These are phyloP conservation scores for Epizoanthus illoricatus DNA, from an alignment of 92 coral and sea anemone genomes.

Conservation along the genomic window DNA sequence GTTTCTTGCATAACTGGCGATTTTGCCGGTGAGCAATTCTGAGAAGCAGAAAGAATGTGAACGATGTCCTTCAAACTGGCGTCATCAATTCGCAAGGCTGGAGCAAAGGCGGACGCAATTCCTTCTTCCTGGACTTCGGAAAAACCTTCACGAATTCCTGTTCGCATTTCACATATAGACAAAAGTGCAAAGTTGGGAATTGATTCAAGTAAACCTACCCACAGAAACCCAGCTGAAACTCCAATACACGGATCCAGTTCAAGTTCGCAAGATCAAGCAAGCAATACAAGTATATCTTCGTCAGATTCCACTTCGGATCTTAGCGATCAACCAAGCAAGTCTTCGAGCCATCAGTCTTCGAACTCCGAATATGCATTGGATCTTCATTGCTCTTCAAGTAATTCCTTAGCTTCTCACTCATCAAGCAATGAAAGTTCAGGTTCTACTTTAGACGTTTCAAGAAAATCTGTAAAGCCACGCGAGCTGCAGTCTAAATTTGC, in stretches of 20 bases:
- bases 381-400: background rate
- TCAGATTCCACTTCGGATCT: background rate
- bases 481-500: background rate
- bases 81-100: background rate
- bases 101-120: background rate
- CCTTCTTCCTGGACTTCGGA: background rate
- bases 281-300: too few species aligned
- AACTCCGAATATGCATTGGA: background rate
- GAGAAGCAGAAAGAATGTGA: background rate
- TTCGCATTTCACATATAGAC: too few species aligned
- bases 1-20: background rate
- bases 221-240: background rate
- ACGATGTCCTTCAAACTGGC: background rate
- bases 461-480: background rate
- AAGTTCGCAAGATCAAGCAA: background rate
- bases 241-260: background rate
- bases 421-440: background rate
- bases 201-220: background rate
- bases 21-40: background rate
- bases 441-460: background rate
- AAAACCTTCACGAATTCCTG: too few species aligned
- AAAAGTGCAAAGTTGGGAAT: too few species aligned
- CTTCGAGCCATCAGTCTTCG: background rate
- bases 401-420: background rate
- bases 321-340: conserved; percentile 4